Percentiles rank a stretch among this genome's conserved stretches.
Evolutionary conservation across 1,140 invertebrate genomes (phyloP).

Genomic region (Cyclina sinensis): DNA sequence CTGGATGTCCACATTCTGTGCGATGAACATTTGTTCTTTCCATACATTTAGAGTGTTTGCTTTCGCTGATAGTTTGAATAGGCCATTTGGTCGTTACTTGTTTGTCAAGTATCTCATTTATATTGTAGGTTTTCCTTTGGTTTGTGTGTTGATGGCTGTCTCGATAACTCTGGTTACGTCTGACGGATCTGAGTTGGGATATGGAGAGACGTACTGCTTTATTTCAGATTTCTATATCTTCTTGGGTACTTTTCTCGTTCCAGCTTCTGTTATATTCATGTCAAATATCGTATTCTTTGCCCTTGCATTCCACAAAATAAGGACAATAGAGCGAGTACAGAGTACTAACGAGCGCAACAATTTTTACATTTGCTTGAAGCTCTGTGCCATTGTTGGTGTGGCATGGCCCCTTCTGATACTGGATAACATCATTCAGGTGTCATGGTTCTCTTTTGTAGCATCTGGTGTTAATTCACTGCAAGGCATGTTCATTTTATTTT

Average conservation of each 20-base stretch:
- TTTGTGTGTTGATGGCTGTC: neutral
- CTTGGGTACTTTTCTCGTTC: conserved; percentile 43
- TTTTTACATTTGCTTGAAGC: conserved; percentile 62
- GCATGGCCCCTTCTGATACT: conserved; percentile 88
- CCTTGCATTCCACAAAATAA: conserved; percentile 38
- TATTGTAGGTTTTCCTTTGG: neutral
- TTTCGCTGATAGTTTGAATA: neutral
- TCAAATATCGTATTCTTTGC: conserved; percentile 69
- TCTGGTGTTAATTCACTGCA: conserved; percentile 88
- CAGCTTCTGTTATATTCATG: conserved; percentile 46
- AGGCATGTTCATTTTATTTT: conserved; percentile 89
- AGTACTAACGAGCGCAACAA: conserved; percentile 4
- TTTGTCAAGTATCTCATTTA: conserved; percentile 38
- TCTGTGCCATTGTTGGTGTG: conserved; percentile 87
- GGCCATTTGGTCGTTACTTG: neutral
- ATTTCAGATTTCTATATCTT: conserved; percentile 46
- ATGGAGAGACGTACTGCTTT: conserved; percentile 63
- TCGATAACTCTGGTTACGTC: neutral
- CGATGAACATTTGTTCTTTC: conserved; percentile 96
- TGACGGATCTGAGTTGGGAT: conserved; percentile 31
- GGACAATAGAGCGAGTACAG: neutral
- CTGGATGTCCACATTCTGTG: conserved; percentile 96
- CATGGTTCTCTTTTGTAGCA: conserved; percentile 87
- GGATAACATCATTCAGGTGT: conserved; percentile 86
- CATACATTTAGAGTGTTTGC: conserved; percentile 87